These are phyloP conservation scores for Catostylus mosaicus DNA, from an alignment of 30 jellyfish, hydroid and myxozoan species.

Conservation along the genomic window DNA sequence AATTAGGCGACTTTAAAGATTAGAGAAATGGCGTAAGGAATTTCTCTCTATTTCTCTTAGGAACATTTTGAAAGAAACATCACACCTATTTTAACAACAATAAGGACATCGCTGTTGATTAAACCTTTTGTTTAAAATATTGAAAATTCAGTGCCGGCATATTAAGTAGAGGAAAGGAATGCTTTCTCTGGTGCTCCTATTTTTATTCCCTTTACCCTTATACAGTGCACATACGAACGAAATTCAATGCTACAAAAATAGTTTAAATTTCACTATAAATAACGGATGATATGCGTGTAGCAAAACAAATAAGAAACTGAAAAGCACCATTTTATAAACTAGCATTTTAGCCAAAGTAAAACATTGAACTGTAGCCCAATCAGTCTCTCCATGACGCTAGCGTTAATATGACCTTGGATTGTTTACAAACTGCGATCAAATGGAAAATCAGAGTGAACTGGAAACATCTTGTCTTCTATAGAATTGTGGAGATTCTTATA, in stretches of 20 bases:
- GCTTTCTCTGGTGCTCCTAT: no score
- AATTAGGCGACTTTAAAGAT: slow-evolving; percentile 16
- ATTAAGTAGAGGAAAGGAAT: not conserved
- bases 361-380: no score
- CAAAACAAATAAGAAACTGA: no score
- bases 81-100: slow-evolving; percentile 11
- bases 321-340: no score
- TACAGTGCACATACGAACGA: no score
- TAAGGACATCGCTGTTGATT: not conserved
- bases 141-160: slow-evolving; percentile 11
- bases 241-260: no score
- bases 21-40: slow-evolving; percentile 35
- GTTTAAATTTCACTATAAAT: no score
- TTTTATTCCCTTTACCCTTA: no score
- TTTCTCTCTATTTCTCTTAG: slow-evolving; percentile 6
- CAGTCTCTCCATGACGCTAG: no score
- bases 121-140: not conserved
- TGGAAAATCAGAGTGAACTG: slow-evolving; percentile 15
- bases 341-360: no score
- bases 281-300: no score
- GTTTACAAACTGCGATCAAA: slow-evolving; percentile 2
- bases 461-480: slow-evolving; percentile 9
- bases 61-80: slow-evolving; percentile 6
- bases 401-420: no score
- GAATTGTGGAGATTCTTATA: slow-evolving; percentile 46